Evolutionary conservation across 2,113 vertebrate genomes (phyloP).

Genomic region (Upupa epops): DNA sequence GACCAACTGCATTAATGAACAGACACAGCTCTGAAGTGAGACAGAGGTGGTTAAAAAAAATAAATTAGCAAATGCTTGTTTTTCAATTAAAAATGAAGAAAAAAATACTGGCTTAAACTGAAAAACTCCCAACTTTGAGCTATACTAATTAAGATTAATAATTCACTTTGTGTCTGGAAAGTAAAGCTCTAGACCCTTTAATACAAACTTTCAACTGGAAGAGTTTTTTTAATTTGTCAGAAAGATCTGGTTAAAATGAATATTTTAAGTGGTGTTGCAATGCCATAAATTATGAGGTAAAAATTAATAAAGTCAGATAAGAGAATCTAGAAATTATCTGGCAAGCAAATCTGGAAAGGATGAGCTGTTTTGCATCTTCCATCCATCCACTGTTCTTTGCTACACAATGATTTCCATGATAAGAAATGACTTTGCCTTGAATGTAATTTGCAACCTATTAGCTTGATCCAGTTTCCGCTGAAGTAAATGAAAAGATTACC

Average conservation of each 20-base stretch:
- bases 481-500: conserved; percentile 20
- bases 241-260: background rate
- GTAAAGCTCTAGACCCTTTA: background rate
- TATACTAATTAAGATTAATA: background rate
- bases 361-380: background rate
- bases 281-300: background rate
- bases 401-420: background rate
- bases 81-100: background rate
- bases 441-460: conserved; percentile 20
- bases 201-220: background rate
- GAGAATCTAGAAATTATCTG: background rate
- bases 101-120: background rate
- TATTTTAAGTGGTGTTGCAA: background rate
- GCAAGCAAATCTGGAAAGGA: background rate
- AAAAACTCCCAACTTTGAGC: background rate
- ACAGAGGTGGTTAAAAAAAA: background rate
- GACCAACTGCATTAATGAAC: background rate
- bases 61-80: background rate
- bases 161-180: background rate
- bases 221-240: background rate
- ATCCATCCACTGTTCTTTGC: background rate
- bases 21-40: background rate
- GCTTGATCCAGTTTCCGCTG: conserved; percentile 27
- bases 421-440: background rate
- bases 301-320: background rate